Base-by-base conservation (phyloP, 2,888 invertebrate genomes). In the Cheilosia grossa region DNA sequence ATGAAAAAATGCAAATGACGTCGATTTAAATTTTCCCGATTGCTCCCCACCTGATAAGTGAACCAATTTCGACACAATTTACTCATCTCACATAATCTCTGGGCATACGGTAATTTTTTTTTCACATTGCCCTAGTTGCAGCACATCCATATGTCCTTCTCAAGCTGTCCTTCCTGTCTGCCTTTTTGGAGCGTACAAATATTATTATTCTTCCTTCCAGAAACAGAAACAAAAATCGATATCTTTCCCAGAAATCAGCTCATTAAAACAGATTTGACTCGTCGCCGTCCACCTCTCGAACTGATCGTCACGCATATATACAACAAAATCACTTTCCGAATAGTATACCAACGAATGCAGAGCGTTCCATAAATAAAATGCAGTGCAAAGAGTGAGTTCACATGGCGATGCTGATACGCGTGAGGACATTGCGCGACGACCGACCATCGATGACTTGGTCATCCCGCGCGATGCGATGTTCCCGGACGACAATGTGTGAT, bases 211-310 rank as follows among this genome's bases (percentile, higher is more conserved):
- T 81, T 81, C 77, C 40, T 77, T 21, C 54, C 66, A 61, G 21
- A 51, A 21, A 21, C 15, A 24, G 70, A 85, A 54, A 59, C 83
- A 74, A 86, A 81, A 81, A 78, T 81, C 79, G 58, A 87, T 88
- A 88, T 88, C 88, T 85, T 87, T 87, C 87, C 78, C 70, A 86
- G 87, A 88, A 87, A 88, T 88, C 88, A 87, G 87, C 88, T 88
- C 88, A 88, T 88, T 88, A 88, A 88, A 88, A 87, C 86, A 86
- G 87, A 87, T 88, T 88, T 88, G 87, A 87, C 85, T 87, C 87
- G 87, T 87, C 75, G 75, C 63, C 72, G 78, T 81, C 75, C 66
- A 75, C 51, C 78, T 27, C 59, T 87, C 73, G 78, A 79, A 79
- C 79, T 77, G 85, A 83, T 80, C 80, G 87, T 85, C 87, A 87